Conservation (phyloP, 2,113 vertebrate genomes). For the Tympanuchus pallidicinctus region DNA sequence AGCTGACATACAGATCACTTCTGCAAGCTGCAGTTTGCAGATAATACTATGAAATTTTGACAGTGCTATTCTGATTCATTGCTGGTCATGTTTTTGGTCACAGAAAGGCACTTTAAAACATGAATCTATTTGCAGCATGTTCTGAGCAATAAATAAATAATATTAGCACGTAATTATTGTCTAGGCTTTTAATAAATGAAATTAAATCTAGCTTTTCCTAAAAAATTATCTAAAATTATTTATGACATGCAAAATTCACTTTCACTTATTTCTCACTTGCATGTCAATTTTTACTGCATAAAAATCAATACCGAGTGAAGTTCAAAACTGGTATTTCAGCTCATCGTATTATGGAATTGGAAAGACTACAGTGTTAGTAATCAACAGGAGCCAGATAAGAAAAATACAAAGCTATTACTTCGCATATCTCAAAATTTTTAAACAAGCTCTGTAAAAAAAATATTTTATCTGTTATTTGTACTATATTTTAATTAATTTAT, state of each 20-base stretch:
- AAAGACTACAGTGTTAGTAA: not conserved
- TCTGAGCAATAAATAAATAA: not conserved
- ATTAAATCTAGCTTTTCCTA: not conserved
- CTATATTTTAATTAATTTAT: not conserved
- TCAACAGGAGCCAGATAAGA: not conserved
- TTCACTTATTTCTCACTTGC: not conserved
- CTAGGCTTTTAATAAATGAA: conserved; percentile 15
- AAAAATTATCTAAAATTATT: not conserved
- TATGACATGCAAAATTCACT: not conserved
- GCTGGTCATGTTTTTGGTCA: not conserved
- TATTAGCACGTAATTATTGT: not conserved
- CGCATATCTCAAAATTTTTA: not conserved
- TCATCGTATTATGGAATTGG: not conserved
- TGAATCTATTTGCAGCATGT: not conserved
- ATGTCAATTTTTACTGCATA: not conserved
- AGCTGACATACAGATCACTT: not conserved
- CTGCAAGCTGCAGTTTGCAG: not conserved
- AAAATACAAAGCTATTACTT: not conserved
- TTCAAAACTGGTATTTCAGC: not conserved
- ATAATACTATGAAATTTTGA: not conserved
- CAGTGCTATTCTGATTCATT: not conserved
- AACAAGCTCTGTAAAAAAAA: not conserved
- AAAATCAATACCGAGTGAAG: not conserved
- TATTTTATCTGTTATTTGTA: not conserved
- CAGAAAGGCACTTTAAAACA: not conserved